A percentile compares a stretch with the other conserved stretches of the same genome.
Evolutionary conservation across 2,113 vertebrate species (phyloP).

Genomic region (Entosphenus tridentatus): DNA sequence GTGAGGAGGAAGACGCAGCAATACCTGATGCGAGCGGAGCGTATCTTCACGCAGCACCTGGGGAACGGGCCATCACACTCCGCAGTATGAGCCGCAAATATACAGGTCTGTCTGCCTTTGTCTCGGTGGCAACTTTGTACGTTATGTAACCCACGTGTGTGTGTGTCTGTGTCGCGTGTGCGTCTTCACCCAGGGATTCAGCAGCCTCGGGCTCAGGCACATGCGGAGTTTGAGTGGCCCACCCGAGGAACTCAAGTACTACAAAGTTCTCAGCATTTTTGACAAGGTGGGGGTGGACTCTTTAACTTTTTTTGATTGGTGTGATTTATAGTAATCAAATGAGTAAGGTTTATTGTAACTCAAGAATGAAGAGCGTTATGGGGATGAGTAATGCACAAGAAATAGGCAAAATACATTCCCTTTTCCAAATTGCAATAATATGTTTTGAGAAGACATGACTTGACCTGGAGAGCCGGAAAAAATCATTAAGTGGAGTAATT

Average conservation of each 20-base stretch:
- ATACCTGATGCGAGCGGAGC: conserved; percentile 76
- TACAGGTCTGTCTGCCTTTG: too few species aligned
- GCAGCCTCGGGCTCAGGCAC: conserved; percentile 75
- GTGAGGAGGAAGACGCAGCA: conserved; percentile 85
- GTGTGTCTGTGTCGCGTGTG: not conserved
- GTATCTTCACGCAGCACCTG: conserved; percentile 80
- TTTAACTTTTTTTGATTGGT: too few species aligned
- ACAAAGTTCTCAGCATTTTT: conserved; percentile 55
- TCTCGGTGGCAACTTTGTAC: not conserved
- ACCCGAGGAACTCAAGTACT: conserved; percentile 65
- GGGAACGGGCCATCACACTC: conserved; percentile 24
- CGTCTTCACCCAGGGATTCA: conserved; percentile 50
- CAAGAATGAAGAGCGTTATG: too few species aligned
- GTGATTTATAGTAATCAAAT: too few species aligned
- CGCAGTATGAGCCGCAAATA: conserved; percentile 21
- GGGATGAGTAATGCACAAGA: too few species aligned
- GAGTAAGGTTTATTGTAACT: too few species aligned
- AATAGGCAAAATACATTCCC: too few species aligned
- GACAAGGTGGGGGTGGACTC: conserved; percentile 51
- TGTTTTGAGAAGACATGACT: too few species aligned
- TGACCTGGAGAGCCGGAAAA: too few species aligned
- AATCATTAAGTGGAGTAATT: too few species aligned
- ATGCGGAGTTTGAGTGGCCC: conserved; percentile 71
- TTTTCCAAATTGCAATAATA: too few species aligned
- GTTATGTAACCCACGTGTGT: not conserved